Conservation (phyloP, 2,113 vertebrate species). For the Rhinogobius similis region DNA sequence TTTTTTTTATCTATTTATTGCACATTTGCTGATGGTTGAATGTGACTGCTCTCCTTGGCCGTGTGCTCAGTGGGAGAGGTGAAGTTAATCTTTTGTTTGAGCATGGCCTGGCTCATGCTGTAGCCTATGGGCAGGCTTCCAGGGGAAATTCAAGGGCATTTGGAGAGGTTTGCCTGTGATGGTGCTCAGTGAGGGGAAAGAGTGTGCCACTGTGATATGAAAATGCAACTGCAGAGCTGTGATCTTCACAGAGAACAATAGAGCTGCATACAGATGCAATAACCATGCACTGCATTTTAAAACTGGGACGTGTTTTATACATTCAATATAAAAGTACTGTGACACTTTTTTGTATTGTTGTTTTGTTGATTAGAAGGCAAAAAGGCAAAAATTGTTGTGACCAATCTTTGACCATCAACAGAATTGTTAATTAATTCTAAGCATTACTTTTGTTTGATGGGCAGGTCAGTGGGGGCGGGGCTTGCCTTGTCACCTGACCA, state of each 20-base stretch:
- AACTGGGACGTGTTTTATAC: constrained; percentile 36
- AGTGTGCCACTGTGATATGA: constrained; percentile 55
- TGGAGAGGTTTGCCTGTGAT: constrained; percentile 53
- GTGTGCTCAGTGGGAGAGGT: constrained; percentile 19
- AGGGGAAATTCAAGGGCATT: constrained; percentile 70
- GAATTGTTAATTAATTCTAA: neutral
- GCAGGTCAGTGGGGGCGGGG: constrained; percentile 84
- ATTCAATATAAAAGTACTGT: constrained; percentile 39
- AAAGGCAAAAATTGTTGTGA: constrained; percentile 48
- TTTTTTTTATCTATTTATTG: constrained; percentile 21
- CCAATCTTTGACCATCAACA: neutral
- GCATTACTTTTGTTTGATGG: constrained; percentile 61
- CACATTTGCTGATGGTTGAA: constrained; percentile 32
- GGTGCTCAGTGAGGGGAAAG: constrained; percentile 54
- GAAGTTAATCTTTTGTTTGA: constrained; percentile 66
- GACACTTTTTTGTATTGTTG: constrained; percentile 20
- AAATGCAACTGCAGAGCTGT: constrained; percentile 54
- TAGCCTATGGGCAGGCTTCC: constrained; percentile 65
- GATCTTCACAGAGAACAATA: constrained; percentile 57
- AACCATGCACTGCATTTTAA: constrained; percentile 42
- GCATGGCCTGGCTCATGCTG: constrained; percentile 45
- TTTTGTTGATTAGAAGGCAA: constrained; percentile 54
- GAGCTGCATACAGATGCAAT: constrained; percentile 57
- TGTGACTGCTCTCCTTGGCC: constrained; percentile 36
- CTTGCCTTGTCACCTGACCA: constrained; percentile 85